These are phyloP conservation scores for Phacellophora camtschatica DNA, from an alignment of 30 jellyfish, hydroid and myxozoan species.

Conservation along the genomic window DNA sequence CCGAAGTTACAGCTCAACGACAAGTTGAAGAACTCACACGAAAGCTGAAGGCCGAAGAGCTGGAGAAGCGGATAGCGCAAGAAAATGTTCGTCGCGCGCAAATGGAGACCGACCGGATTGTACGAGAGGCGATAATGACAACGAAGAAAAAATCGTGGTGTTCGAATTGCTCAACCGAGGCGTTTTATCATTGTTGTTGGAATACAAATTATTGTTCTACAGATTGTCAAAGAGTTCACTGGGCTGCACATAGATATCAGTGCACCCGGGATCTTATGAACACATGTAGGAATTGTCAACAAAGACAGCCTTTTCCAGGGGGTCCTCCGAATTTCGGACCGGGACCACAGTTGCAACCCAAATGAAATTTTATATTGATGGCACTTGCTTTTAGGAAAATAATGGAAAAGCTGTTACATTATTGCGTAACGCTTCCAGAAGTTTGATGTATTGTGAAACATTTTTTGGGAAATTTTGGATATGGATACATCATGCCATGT, in stretches of 20 bases:
- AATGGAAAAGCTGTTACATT: no score
- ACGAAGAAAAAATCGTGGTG: slow-evolving; percentile 97
- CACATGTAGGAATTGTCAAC: slow-evolving; percentile 97
- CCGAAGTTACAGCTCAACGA: slow-evolving; percentile 74
- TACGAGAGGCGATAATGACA: slow-evolving; percentile 73
- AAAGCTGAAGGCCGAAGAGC: slow-evolving; percentile 84
- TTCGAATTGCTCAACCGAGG: slow-evolving; percentile 88
- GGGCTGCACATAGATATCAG: slow-evolving; percentile 97
- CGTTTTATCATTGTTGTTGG: slow-evolving; percentile 98
- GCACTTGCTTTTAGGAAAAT: no score
- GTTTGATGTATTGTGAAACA: no score
- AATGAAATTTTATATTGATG: no score
- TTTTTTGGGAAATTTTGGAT: no score
- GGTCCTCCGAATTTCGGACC: slow-evolving; percentile 72
- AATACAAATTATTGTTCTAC: slow-evolving; percentile 94
- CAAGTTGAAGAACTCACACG: slow-evolving; percentile 83
- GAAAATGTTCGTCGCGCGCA: slow-evolving; percentile 86
- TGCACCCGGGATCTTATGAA: slow-evolving; percentile 93
- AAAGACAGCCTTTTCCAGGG: slow-evolving; percentile 83
- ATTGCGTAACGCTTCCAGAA: no score
- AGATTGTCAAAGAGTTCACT: slow-evolving; percentile 93
- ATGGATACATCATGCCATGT: no score
- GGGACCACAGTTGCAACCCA: slow-evolving; percentile 64
- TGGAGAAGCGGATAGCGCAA: slow-evolving; percentile 76
- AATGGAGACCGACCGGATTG: slow-evolving; percentile 77